Conservation (phyloP, 2,888 invertebrate genomes). For the Folsomia manolachei region DNA sequence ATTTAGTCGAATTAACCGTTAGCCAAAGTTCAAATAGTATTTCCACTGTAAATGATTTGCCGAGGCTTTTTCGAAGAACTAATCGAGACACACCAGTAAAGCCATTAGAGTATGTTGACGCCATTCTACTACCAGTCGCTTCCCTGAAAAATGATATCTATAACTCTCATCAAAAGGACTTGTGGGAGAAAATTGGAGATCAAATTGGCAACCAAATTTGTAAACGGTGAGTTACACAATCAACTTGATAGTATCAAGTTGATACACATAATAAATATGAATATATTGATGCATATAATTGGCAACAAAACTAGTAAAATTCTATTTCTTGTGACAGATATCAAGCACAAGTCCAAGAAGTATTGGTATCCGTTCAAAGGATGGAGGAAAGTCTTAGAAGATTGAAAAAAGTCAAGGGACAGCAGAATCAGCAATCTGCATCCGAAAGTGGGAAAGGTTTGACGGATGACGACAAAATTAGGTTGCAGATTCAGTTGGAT, state of each 20-base stretch:
- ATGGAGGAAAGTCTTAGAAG: conserved; percentile 91
- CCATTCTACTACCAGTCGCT: conserved; percentile 52
- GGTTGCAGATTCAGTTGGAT: conserved; percentile 83
- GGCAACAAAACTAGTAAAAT: background rate
- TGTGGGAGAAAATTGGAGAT: conserved; percentile 41
- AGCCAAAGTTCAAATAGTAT: conserved; percentile 38
- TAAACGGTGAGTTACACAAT: conserved; percentile 25
- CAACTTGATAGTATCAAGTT: too few species aligned
- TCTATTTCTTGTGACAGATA: conserved; percentile 52
- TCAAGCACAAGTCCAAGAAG: conserved; percentile 69
- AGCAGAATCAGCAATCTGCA: conserved; percentile 51
- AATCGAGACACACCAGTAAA: conserved; percentile 81
- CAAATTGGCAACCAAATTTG: conserved; percentile 36
- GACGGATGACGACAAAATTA: conserved; percentile 89
- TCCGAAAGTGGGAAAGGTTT: conserved; percentile 55
- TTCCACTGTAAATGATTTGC: conserved; percentile 76
- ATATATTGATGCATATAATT: background rate
- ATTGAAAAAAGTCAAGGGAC: conserved; percentile 76
- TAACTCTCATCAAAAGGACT: conserved; percentile 30
- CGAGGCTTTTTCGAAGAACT: conserved; percentile 85
- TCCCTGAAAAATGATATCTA: conserved; percentile 30
- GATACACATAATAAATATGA: background rate
- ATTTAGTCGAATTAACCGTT: conserved; percentile 35
- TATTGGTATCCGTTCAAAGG: conserved; percentile 86
- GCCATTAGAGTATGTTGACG: conserved; percentile 74